Evolutionary conservation across 2,113 vertebrate species (phyloP).

Genomic region (Dasyurus viverrinus): DNA sequence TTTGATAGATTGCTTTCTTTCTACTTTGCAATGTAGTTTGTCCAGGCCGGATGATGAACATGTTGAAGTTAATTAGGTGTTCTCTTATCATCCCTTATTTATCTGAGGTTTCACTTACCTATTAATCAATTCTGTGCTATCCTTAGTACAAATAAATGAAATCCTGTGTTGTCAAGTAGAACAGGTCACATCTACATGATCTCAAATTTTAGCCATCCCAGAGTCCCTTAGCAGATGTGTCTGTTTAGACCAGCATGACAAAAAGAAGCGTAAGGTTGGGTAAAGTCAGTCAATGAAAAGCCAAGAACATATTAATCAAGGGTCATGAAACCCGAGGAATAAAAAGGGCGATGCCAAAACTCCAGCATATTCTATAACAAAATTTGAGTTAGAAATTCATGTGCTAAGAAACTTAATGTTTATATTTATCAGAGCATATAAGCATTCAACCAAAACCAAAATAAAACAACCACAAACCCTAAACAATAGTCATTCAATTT

Average conservation of each 20-base stretch:
- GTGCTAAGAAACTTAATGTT: no score
- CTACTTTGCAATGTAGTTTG: background rate
- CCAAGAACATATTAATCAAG: no score
- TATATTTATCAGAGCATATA: no score
- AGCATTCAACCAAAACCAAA: background rate
- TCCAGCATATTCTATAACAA: background rate
- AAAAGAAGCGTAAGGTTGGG: no score
- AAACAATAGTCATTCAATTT: background rate
- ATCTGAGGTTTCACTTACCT: background rate
- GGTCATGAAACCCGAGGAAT: no score
- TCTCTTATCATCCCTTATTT: background rate
- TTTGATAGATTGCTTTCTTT: background rate
- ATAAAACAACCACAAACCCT: background rate
- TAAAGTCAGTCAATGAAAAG: no score
- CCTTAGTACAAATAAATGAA: background rate
- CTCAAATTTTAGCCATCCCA: background rate
- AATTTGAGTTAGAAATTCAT: no score
- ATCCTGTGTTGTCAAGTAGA: background rate
- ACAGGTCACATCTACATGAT: background rate
- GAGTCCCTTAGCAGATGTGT: no score
- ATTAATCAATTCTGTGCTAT: background rate
- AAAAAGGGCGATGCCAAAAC: no score
- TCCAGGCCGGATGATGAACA: background rate
- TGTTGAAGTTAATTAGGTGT: background rate
- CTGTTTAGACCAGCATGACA: no score